These are phyloP conservation scores for Polypterus senegalus DNA, from an alignment of 2,113 vertebrate genomes.

Conservation along the genomic window DNA sequence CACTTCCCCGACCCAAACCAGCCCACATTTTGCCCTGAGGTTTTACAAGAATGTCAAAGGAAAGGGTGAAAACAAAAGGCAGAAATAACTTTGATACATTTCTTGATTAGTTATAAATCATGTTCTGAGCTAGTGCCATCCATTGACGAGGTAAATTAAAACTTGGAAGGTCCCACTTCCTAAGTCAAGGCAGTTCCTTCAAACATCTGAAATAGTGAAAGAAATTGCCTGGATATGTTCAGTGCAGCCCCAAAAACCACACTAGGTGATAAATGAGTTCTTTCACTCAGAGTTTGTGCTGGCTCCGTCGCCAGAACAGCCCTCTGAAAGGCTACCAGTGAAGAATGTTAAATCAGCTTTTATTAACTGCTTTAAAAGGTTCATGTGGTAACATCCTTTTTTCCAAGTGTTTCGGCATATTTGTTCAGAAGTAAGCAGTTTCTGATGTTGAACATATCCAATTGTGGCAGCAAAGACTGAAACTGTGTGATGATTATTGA, in stretches of 20 bases:
- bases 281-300: constrained; percentile 72
- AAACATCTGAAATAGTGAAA: constrained; percentile 18
- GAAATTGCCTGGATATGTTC: constrained; percentile 22
- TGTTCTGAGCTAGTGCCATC: neutral
- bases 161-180: constrained; percentile 21
- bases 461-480: too few species aligned
- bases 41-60: neutral
- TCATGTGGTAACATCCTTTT: neutral
- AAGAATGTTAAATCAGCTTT: constrained; percentile 52
- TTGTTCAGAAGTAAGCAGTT: too few species aligned
- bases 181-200: constrained; percentile 20
- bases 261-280: constrained; percentile 59
- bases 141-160: constrained; percentile 9
- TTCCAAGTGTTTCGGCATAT: too few species aligned
- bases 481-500: too few species aligned
- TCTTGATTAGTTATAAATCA: neutral
- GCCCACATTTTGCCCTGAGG: too few species aligned
- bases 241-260: constrained; percentile 36
- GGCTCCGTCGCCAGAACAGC: constrained; percentile 44
- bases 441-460: too few species aligned
- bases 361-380: constrained; percentile 2
- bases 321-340: constrained; percentile 42
- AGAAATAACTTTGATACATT: neutral
- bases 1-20: too few species aligned
- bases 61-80: neutral